Conservation (phyloP, 2,113 vertebrate species). For the Thalassarche chlororhynchos region DNA sequence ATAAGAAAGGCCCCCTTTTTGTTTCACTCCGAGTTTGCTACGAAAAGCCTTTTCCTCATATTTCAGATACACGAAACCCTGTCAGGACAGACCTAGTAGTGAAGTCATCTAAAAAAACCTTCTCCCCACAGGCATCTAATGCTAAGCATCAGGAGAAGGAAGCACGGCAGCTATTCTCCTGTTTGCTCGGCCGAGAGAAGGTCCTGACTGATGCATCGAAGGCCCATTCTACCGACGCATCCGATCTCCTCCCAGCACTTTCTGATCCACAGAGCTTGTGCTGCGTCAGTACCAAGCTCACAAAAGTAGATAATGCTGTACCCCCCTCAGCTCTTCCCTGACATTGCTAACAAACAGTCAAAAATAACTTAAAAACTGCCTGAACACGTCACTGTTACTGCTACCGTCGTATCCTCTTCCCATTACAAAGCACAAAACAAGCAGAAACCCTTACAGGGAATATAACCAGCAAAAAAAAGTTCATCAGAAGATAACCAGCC, state of each 20-base stretch:
- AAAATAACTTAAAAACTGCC: neutral
- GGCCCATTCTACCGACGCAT: rapidly evolving
- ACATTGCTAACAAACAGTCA: rapidly evolving
- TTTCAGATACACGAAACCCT: neutral
- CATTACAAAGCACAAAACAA: neutral
- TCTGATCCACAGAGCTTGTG: neutral
- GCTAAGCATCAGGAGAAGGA: neutral
- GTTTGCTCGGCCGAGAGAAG: neutral
- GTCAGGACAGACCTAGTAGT: neutral
- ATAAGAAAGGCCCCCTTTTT: neutral
- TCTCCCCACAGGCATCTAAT: neutral
- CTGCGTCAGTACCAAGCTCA: neutral
- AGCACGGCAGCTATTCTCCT: rapidly evolving
- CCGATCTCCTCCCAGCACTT: neutral
- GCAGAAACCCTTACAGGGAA: neutral
- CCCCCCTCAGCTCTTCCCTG: neutral
- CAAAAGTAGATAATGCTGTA: neutral
- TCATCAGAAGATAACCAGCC: neutral
- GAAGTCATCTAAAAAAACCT: neutral
- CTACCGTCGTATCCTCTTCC: neutral
- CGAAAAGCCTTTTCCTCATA: neutral
- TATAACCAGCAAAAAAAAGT: rapidly evolving
- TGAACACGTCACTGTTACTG: neutral
- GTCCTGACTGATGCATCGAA: neutral
- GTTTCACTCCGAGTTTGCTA: neutral